A percentile compares a stretch with the other conserved stretches of the same genome.
Conservation (phyloP, 2,113 vertebrate genomes). For the Lampris incognitus region DNA sequence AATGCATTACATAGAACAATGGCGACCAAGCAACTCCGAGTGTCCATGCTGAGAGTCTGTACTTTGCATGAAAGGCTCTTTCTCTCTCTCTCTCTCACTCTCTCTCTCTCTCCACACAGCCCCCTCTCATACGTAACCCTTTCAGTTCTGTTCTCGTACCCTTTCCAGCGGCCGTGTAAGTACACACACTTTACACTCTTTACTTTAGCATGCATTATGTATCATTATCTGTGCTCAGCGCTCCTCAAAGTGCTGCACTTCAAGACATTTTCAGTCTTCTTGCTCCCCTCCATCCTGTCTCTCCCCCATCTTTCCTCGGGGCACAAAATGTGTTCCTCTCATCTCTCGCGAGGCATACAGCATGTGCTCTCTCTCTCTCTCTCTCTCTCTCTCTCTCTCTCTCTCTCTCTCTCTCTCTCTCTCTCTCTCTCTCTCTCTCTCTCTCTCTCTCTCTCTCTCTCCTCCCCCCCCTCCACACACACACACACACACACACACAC, state of each 20-base stretch:
- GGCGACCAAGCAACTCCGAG: slow-evolving; percentile 8
- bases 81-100: not conserved
- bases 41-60: slow-evolving; percentile 9
- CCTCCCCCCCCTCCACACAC: not conserved
- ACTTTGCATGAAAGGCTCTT: slow-evolving; percentile 41
- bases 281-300: slow-evolving; percentile 50
- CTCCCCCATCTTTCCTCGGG: slow-evolving; percentile 48
- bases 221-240: slow-evolving; percentile 63
- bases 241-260: slow-evolving; percentile 65
- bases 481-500: not conserved
- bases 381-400: slow-evolving; percentile 7
- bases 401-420: slow-evolving; percentile 16
- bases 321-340: slow-evolving; percentile 50
- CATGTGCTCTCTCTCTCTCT: slow-evolving; percentile 31
- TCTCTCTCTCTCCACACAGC: not conserved
- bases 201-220: slow-evolving; percentile 65
- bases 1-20: slow-evolving; percentile 8
- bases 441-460: not conserved
- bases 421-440: not conserved
- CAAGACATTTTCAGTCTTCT: slow-evolving; percentile 53
- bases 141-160: slow-evolving; percentile 54
- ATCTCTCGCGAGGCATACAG: slow-evolving; percentile 42
- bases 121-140: slow-evolving; percentile 33
- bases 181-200: slow-evolving; percentile 58
- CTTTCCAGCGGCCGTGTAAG: slow-evolving; percentile 53